Conservation (phyloP, 2,888 invertebrate species). For the Cactoblastis cactorum region DNA sequence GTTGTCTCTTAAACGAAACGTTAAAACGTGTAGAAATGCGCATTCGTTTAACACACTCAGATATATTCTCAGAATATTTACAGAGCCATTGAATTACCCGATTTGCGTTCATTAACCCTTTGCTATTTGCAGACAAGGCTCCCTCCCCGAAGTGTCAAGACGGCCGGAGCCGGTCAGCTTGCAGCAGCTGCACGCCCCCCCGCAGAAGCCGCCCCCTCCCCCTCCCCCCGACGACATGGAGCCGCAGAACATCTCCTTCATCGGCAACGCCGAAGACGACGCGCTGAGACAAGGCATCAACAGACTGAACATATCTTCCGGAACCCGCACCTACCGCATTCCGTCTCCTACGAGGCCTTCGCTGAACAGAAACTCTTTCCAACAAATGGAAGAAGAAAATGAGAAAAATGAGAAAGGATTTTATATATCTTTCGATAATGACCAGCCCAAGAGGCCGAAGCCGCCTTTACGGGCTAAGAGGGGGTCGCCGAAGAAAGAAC, state of each 20-base stretch:
- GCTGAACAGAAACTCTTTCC: constrained; percentile 85
- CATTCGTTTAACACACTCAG: no score
- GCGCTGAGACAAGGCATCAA: constrained; percentile 83
- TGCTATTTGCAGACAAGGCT: constrained; percentile 57
- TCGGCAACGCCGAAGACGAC: constrained; percentile 84
- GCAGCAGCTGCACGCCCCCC: constrained; percentile 75
- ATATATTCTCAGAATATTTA: no score
- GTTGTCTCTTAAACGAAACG: no score
- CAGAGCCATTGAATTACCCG: no score
- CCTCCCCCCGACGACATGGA: constrained; percentile 92
- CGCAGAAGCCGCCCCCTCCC: constrained; percentile 79
- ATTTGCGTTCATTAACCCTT: background rate
- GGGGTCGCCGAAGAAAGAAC: constrained; percentile 87
- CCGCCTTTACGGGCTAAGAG: constrained; percentile 89
- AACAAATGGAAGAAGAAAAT: constrained; percentile 63
- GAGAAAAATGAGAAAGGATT: constrained; percentile 88
- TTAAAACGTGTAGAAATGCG: no score
- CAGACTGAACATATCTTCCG: constrained; percentile 91
- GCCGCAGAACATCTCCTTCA: constrained; percentile 95
- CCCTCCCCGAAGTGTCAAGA: constrained; percentile 51
- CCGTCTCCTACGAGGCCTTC: constrained; percentile 92
- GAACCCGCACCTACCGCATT: constrained; percentile 92
- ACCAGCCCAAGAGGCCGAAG: constrained; percentile 92
- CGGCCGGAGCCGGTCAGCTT: constrained; percentile 65
- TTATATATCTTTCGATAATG: constrained; percentile 95